Base-by-base conservation (phyloP, 2,113 vertebrate species). In the Dicentrarchus labrax region DNA sequence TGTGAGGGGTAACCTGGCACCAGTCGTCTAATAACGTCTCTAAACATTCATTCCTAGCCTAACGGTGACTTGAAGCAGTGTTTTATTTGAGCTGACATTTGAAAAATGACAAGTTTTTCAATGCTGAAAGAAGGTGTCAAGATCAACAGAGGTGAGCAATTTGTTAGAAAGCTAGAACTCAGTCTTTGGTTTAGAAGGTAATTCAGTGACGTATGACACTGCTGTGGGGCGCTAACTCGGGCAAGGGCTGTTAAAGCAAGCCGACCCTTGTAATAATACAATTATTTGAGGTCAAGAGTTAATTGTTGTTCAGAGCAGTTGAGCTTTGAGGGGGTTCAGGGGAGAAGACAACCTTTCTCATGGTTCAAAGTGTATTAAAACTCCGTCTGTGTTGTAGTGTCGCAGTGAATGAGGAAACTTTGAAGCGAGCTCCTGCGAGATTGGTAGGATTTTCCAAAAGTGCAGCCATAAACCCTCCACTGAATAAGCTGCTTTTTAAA, bases 241-340 rank as follows among this genome's bases (percentile, higher is more conserved):
- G 54, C n/a, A 43, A 72, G 65, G 70, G 60, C 76, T 84, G 71
- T 77, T 73, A 56, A 70, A 62, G 80, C 70, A 84, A 80, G 77
- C 24, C 4, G 57, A 85, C 76, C 83, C 76, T 72, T 91, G 86
- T 90, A 93, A 93, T 92, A 92, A 94, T 84, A 94, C 73, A 87
- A 90, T 94, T 91, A 94, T 89, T 88, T 77, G 85, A 86, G 92
- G 93, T 94, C 88, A 92, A 80, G 87, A 89, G 91, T 92, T 94
- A 94, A 94, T 94, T 89, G 88, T 86, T 80, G 84, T 90, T 90
- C 84, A 43, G 86, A 88, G 78, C 82, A 78, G 72, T 80, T 78
- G 79, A 81, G 78, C 81, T 85, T 76, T 53, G 59, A 57, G 53
- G 57, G 47, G 68, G 45, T 54, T 80, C 70, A 82, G 62, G 19